Base-by-base conservation (phyloP, 2,113 vertebrate genomes). In the Pollimyrus isidori region DNA sequence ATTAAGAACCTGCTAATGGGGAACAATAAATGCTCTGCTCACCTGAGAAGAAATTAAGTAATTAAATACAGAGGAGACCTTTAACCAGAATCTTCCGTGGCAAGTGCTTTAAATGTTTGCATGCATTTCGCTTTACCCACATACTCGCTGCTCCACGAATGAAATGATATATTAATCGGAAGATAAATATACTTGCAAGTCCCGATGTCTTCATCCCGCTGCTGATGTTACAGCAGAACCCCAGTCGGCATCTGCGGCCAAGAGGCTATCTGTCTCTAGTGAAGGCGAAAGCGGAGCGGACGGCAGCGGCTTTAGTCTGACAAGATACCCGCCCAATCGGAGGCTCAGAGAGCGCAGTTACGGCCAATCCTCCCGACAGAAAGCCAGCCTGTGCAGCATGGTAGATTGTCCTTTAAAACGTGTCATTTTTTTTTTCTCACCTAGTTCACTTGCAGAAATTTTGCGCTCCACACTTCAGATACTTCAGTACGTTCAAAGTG, bases 381-480 rank as follows among this genome's bases (percentile, higher is more conserved):
- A 88, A 49, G 89, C 90, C 86, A 82, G 50, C 56, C 85, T 89
- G 87, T 89, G 89, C 89, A 95, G 94, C 96, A 96, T 91, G 95
- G 91, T 96, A 94, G 96, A 94, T 95, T 95, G 95, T 94, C 92
- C 91, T 94, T 90, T 35, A 94, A 94, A 92, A 93, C 21, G 48
- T 82, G 50, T 19, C 53, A 45, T 62, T 89, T 46, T n/a, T 46
- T n/a, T 52, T 49, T 30, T 5, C 73, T 69, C 62, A 69, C 49
- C 9, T 87, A 45, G 53, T 87, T 53, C 7, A 87, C 85, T 52
- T 53, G 30, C 23, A 26, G 46, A 49, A 52, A 86, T n/a, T 52
- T 11, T 86, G 84, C 49, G 82, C 45, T 86, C 23, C 26, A n/a
- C 39, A 35, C 46, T 86, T 52, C 13, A 87, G 7, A 13, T 39